Evolutionary conservation across 2,888 invertebrate species (phyloP), one percentile per base, ranked within the genome.

Genomic region (Machimus atricapillus): DNA sequence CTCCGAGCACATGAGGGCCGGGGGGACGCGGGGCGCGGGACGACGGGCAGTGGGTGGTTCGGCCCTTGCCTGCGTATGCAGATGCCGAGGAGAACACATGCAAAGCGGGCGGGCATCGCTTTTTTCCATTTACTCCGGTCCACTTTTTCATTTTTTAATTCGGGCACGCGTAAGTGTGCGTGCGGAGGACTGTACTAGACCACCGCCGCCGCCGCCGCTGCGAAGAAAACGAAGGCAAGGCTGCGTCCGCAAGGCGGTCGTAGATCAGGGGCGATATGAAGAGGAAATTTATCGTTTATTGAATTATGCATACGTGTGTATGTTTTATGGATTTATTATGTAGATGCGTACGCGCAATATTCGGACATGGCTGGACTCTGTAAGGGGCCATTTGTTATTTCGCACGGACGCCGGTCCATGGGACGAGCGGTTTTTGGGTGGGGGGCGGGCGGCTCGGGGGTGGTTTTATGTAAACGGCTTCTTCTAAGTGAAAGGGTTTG

Each of bases 241-340:
- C n/a, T 52, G 16, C 34, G 58, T 86, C 23, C 37, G 56, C 52
- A 56, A 78, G 58, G 23, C 16, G 34, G 78, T 78, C 77, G 31
- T 77, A 78, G 77, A 86, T 86, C 58, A 40, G 58, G 58, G 77
- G 58, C 56, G 52, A 77, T 37, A 86, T 58, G 78, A 23, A 43
- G 66, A 52, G 66, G 58, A 66, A 87, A 88, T 88, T 88, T 88
- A 88, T 88, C 87, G 88, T 88, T 88, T 88, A 88, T 88, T 88
- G 88, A 88, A 88, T 88, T 88, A 88, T 88, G 87, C 88, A 88
- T 88, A 88, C 88, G 87, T 88, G 88, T 88, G 85, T 88, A 88
- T 88, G 82, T 88, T 88, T 88, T 88, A 88, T 88, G 87, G 87
- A 87, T 87, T 87, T 88, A 87, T 87, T 88, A 88, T 88, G 87